Base-by-base conservation (phyloP, 2,113 vertebrate species). In the Sapayoa aenigma region DNA sequence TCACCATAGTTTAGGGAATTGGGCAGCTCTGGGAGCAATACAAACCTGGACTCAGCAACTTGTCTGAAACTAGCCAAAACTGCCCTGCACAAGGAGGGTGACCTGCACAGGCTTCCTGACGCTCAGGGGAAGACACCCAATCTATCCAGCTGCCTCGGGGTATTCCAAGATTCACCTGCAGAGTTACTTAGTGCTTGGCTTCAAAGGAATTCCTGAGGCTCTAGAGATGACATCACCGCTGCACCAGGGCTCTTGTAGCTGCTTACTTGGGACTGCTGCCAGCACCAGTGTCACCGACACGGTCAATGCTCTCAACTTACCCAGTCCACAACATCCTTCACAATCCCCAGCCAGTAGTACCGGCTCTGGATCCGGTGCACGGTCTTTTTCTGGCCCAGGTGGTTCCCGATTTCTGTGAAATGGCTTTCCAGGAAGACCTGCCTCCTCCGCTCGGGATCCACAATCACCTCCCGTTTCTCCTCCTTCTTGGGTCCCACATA, bases 271-370 rank as follows among this genome's bases (percentile, higher is more conserved):
- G 73, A 15, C 73, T 19, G 84, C 87, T 63, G 88, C 87, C 87
- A 90, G 87, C 79, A 77, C 23, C 25, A 9, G 42, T 71, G 73
- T 33, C 73, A 56, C 1, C 3, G 59, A 27, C 67, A 59, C 8
- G 1, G 50, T 14, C 79, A 28, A 3, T 20, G 68, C 86, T 46
- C 72, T 33, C 27, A 37, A 81, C 90, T 91, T 95, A 99, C 99
- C 99, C 99, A 99, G 80, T 99, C 99, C 85, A 99, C 99, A 4
- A 99, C 99, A 77, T 99, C 99, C 95, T 98, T 99, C 84, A 99
- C 98, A 73, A 99, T 98, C 14, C 99, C 99, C 92, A 99, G 98
- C 99, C 99, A 99, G 97, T 99, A 99, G 97, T 98, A 99, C 50
- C 98, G 98, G 97, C 98, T 98, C 97, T 99, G 99, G 85, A 99